A percentile compares a stretch with the other conserved stretches of the same genome.
Conservation (phyloP, 2,888 invertebrate species). For the Trichopria drosophilae region DNA sequence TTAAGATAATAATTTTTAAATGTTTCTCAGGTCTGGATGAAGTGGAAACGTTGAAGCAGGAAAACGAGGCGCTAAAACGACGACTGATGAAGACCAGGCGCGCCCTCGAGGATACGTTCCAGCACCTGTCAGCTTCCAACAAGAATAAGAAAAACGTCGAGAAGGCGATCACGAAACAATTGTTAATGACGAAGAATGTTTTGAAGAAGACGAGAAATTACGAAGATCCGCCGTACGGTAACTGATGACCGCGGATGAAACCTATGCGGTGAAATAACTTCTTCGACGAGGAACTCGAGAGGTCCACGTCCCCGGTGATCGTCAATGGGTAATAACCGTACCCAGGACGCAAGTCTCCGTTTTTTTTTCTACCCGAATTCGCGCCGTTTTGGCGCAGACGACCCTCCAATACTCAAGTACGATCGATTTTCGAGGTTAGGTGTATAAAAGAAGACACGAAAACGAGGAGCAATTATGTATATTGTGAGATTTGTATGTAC, state of each 20-base stretch:
- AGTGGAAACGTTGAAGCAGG: slow-evolving; percentile 63
- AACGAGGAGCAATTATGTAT: slow-evolving; percentile 34
- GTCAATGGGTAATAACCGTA: too few relatives aligned
- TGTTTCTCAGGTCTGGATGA: slow-evolving; percentile 51
- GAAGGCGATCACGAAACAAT: slow-evolving; percentile 67
- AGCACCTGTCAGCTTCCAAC: slow-evolving; percentile 75
- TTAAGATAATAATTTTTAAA: slow-evolving; percentile 5
- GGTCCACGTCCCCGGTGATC: too few relatives aligned
- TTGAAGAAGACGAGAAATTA: slow-evolving; percentile 55
- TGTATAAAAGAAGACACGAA: slow-evolving; percentile 1
- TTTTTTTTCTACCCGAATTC: too few relatives aligned
- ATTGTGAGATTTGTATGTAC: slow-evolving; percentile 44
- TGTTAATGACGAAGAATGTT: slow-evolving; percentile 53
- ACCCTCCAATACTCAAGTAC: too few relatives aligned
- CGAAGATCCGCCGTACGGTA: slow-evolving; percentile 50
- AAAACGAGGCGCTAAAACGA: slow-evolving; percentile 72
- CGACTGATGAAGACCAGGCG: slow-evolving; percentile 72
- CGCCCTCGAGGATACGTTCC: slow-evolving; percentile 76
- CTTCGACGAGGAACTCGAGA: too few relatives aligned
- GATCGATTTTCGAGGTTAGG: too few relatives aligned
- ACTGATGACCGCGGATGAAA: slow-evolving; percentile 38
- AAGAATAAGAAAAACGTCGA: slow-evolving; percentile 81
- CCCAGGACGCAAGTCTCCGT: too few relatives aligned
- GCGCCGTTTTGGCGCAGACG: too few relatives aligned
- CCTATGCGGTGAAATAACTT: too few relatives aligned